Evolutionary conservation across 2,113 vertebrate species (phyloP).

Genomic region (Pterocles burchelli): DNA sequence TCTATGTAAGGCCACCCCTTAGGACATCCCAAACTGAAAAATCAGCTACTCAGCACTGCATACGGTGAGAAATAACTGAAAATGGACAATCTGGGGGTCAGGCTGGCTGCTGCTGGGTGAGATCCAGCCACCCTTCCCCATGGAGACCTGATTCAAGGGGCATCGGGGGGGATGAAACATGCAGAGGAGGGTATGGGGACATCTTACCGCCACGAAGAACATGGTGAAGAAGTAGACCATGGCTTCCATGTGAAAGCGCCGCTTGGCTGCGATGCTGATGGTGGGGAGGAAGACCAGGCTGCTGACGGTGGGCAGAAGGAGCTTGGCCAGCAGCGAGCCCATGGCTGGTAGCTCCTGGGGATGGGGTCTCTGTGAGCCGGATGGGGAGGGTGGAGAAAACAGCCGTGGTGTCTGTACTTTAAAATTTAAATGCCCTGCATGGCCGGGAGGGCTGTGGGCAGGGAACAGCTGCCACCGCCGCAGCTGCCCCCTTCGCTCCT

Average conservation of each 20-base stretch:
- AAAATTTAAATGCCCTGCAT: slow-evolving; percentile 80
- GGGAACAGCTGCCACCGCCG: neutral
- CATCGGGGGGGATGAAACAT: neutral
- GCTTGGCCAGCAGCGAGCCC: slow-evolving; percentile 91
- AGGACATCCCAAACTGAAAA: neutral
- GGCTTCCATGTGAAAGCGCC: slow-evolving; percentile 97
- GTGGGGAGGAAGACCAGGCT: slow-evolving; percentile 91
- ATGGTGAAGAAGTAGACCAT: slow-evolving; percentile 99
- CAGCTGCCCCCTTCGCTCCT: neutral
- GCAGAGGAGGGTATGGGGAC: neutral
- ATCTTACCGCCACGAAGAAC: slow-evolving; percentile 93
- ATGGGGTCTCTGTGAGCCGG: neutral
- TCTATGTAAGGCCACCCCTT: neutral
- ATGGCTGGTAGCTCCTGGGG: slow-evolving; percentile 40
- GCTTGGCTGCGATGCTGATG: slow-evolving; percentile 88
- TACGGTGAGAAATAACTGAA: fast-evolving
- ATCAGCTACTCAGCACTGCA: neutral
- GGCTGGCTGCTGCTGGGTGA: neutral
- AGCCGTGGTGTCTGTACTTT: slow-evolving; percentile 76
- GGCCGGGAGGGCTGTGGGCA: neutral
- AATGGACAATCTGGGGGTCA: neutral
- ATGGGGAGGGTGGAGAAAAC: neutral
- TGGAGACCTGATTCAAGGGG: fast-evolving
- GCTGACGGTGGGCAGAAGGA: slow-evolving; percentile 93
- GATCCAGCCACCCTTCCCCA: neutral